Percentiles rank a stretch among this genome's conserved stretches.
Evolutionary conservation across 2,797 vertebrate species (phyloP).

Genomic region (Crocodylus rhombifer): DNA sequence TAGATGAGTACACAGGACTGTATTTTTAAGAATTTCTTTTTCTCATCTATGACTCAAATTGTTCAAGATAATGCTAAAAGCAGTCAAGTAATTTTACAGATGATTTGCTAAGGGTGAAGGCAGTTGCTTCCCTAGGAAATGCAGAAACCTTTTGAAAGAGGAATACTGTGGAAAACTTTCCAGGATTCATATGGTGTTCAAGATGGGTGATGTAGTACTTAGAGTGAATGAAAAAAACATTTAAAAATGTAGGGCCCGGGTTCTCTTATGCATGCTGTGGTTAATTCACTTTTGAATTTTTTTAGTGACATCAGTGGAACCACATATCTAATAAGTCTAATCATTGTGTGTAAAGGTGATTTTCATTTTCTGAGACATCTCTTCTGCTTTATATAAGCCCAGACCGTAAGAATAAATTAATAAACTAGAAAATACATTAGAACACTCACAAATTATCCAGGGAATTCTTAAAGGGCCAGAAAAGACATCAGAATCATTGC

Average conservation of each 20-base stretch:
- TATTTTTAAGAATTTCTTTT: not conserved
- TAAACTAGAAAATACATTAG: not conserved
- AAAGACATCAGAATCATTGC: not conserved
- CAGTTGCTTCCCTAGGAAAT: not conserved
- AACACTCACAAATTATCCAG: fast-evolving
- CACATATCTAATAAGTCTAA: not conserved
- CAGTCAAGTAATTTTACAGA: not conserved
- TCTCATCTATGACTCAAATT: not conserved
- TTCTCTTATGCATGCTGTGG: not conserved
- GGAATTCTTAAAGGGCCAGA: not conserved
- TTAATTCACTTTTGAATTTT: not conserved
- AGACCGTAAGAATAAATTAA: not conserved
- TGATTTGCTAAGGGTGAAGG: not conserved
- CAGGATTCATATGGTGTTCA: not conserved
- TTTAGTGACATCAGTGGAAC: not conserved
- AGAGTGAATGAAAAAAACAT: not conserved
- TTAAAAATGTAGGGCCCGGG: not conserved
- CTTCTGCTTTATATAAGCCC: not conserved
- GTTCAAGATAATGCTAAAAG: not conserved
- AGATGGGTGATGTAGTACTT: not conserved
- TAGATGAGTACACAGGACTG: not conserved
- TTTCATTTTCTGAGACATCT: not conserved
- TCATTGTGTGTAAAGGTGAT: not conserved
- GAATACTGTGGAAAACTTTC: not conserved
- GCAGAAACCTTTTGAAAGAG: fast-evolving